Percentiles rank a stretch among this genome's conserved stretches.
These are phyloP conservation scores for Drosophila kepulauana DNA, from an alignment of 1,140 invertebrate genomes.

Conservation along the genomic window DNA sequence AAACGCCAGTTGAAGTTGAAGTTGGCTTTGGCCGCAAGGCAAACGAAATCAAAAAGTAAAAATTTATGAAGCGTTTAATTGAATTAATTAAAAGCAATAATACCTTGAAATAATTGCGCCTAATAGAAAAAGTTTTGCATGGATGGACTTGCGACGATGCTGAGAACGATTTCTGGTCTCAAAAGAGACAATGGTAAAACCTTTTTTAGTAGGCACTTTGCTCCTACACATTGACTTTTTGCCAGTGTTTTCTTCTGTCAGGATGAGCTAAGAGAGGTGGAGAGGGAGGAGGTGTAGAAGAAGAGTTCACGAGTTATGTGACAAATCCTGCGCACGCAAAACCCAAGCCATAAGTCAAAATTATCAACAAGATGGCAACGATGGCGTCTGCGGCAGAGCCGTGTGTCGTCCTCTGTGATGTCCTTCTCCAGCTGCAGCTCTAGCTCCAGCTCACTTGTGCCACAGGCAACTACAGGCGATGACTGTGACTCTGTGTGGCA, in stretches of 20 bases:
- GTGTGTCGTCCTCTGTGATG: slow-evolving; percentile 30
- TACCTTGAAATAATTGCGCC: slow-evolving; percentile 81
- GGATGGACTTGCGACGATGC: slow-evolving; percentile 11
- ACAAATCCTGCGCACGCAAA: slow-evolving; percentile 74
- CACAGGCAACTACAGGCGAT: background rate
- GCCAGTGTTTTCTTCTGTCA: slow-evolving; percentile 3
- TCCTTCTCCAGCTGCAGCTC: slow-evolving; percentile 1
- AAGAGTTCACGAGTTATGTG: slow-evolving; percentile 69
- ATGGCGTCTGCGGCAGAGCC: slow-evolving; percentile 43
- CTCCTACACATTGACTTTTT: slow-evolving; percentile 2
- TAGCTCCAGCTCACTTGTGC: background rate
- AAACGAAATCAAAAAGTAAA: slow-evolving; percentile 82
- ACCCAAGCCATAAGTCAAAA: slow-evolving; percentile 83
- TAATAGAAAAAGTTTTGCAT: slow-evolving; percentile 77
- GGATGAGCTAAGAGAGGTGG: background rate
- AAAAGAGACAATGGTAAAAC: slow-evolving; percentile 22
- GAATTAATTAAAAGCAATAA: slow-evolving; percentile 85
- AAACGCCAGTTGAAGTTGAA: slow-evolving; percentile 24
- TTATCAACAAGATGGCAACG: slow-evolving; percentile 80
- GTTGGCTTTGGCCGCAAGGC: slow-evolving; percentile 46
- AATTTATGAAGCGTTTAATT: slow-evolving; percentile 85
- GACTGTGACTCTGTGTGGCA: slow-evolving; percentile 13
- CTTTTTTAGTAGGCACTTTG: background rate
- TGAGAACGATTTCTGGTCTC: background rate
- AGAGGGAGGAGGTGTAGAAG: background rate